Evolutionary conservation across 2,113 vertebrate genomes (phyloP).

Genomic region (Phyllostomus hastatus): DNA sequence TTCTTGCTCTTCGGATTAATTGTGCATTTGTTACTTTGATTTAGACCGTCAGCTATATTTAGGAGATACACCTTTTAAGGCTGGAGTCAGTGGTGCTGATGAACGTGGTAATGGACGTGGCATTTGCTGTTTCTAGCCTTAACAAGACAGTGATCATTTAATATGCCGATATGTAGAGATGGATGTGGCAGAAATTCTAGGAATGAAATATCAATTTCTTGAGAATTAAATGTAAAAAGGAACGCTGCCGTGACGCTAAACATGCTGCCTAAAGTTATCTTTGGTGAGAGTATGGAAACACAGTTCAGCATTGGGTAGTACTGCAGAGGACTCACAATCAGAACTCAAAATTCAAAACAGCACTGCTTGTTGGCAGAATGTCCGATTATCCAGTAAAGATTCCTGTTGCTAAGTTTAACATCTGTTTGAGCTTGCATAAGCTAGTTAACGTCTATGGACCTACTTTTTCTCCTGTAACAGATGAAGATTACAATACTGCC

Average conservation of each 20-base stretch:
- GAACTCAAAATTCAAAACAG: background rate
- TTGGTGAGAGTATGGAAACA: background rate
- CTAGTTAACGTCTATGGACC: background rate
- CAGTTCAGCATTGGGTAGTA: background rate
- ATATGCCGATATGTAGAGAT: background rate
- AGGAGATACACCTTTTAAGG: background rate
- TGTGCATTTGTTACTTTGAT: constrained; percentile 60
- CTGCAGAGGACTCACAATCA: background rate
- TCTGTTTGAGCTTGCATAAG: background rate
- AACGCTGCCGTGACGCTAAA: background rate
- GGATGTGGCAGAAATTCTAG: background rate
- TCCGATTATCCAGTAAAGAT: background rate
- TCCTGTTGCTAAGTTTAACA: background rate
- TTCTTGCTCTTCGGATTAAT: constrained; percentile 59
- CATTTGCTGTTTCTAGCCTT: background rate
- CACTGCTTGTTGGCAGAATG: rapidly evolving
- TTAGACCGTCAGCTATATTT: background rate
- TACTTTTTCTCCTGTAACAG: background rate
- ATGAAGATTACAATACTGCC: background rate
- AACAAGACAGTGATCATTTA: background rate
- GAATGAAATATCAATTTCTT: background rate
- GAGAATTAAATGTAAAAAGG: background rate
- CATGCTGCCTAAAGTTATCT: background rate
- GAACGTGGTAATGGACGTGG: background rate
- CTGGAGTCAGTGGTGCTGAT: background rate